These are phyloP conservation scores for Sebastes nivosus DNA, from an alignment of 2,797 vertebrate species.

Conservation along the genomic window DNA sequence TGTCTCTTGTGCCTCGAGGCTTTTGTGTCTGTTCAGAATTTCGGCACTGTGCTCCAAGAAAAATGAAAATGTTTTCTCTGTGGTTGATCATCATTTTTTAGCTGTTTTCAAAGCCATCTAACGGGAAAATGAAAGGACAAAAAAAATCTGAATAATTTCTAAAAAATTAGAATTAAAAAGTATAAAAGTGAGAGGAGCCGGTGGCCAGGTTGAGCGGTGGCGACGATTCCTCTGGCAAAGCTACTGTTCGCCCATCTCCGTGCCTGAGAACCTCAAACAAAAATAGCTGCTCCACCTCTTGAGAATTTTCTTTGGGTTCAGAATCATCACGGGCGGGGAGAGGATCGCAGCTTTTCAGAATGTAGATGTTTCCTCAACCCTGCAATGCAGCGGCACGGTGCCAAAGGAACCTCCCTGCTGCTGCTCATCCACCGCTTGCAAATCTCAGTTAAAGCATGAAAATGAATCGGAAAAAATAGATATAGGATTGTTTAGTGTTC, in stretches of 20 bases:
- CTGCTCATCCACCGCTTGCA: slow-evolving; percentile 1
- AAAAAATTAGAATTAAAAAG: slow-evolving; percentile 43
- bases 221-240: slow-evolving; percentile 4
- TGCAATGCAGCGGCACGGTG: slow-evolving; percentile 22
- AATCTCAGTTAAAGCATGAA: slow-evolving; percentile 54
- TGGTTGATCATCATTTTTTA: slow-evolving; percentile 51
- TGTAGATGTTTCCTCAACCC: slow-evolving; percentile 55
- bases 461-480: slow-evolving; percentile 53
- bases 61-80: slow-evolving; percentile 47
- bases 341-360: slow-evolving; percentile 44
- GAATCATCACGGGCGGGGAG: neutral
- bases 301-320: slow-evolving; percentile 13
- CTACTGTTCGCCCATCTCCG: neutral
- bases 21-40: slow-evolving; percentile 68
- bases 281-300: slow-evolving; percentile 30
- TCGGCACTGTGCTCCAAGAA: slow-evolving; percentile 59
- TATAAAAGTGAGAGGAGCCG: slow-evolving; percentile 47
- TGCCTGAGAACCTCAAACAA: slow-evolving; percentile 22
- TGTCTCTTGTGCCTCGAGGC: slow-evolving; percentile 75
- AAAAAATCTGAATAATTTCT: slow-evolving; percentile 49
- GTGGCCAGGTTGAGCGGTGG: slow-evolving; percentile 2
- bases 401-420: slow-evolving; percentile 37
- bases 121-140: slow-evolving; percentile 22
- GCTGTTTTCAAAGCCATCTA: slow-evolving; percentile 39
- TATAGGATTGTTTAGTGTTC: slow-evolving; percentile 63